phyloP scores from a whole-genome alignment of 92 coral and sea anemone species.

The Zoanthus solanderi region DNA sequence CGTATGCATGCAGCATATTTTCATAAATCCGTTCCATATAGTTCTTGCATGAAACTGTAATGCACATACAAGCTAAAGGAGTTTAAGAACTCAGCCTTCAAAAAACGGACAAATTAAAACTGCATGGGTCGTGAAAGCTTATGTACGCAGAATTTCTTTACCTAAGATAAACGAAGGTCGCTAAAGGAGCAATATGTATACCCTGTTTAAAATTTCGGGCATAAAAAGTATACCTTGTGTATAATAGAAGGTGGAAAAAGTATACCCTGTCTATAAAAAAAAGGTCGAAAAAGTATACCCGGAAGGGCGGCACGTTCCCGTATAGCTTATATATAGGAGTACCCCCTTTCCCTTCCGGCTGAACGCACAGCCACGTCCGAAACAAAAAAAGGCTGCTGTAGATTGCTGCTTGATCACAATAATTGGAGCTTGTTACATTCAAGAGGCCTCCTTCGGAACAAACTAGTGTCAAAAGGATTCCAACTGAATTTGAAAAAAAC shows the following conservation, averaged over 20 bases:
- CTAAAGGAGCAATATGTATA: not conserved
- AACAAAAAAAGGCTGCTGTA: conserved; percentile 25
- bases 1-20: conserved; percentile 17
- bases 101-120: conserved; percentile 6
- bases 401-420: conserved; percentile 8
- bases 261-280: not conserved
- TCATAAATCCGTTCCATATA: not conserved
- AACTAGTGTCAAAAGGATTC: conserved; percentile 32
- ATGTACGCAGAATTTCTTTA: conserved; percentile 32
- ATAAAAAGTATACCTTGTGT: no score
- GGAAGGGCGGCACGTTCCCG: no score
- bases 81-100: conserved; percentile 19
- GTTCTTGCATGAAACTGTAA: conserved; percentile 19
- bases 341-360: not conserved
- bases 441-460: conserved; percentile 24
- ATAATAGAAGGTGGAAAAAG: not conserved
- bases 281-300: no score
- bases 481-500: conserved; percentile 28
- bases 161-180: not conserved
- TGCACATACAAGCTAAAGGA: conserved; percentile 27
- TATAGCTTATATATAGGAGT: no score
- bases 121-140: conserved; percentile 8
- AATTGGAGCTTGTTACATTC: conserved; percentile 29
- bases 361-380: conserved; percentile 8
- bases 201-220: no score